Percentiles rank a stretch among this genome's conserved stretches.
phyloP scores from a whole-genome alignment of 2,797 vertebrate species.

The Cynopterus sphinx region DNA sequence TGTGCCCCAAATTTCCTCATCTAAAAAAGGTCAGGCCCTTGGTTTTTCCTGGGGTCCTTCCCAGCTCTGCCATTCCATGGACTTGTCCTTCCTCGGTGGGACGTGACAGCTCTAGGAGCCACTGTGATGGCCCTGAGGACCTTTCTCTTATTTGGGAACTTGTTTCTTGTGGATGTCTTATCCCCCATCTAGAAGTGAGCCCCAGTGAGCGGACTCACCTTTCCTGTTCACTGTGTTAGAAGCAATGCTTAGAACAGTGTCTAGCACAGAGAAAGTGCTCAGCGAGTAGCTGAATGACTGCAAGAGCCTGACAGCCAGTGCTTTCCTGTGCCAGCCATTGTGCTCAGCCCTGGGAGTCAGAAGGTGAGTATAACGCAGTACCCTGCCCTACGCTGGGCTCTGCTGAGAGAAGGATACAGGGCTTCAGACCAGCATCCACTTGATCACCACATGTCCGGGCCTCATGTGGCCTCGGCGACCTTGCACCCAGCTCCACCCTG shows the following conservation, averaged over 20 bases:
- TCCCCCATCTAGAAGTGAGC: background rate
- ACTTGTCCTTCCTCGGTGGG: background rate
- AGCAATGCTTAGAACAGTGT: background rate
- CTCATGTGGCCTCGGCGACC: rapidly evolving
- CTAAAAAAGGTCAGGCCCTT: background rate
- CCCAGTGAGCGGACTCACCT: background rate
- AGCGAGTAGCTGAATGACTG: background rate
- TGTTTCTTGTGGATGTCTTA: background rate
- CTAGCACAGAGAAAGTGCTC: background rate
- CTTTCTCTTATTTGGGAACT: background rate
- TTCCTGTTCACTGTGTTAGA: background rate
- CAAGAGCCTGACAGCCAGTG: background rate
- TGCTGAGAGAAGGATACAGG: background rate
- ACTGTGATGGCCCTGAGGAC: background rate
- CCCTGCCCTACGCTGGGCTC: background rate
- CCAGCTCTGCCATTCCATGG: background rate
- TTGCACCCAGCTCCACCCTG: no score
- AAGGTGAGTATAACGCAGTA: background rate
- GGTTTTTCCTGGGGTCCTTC: background rate
- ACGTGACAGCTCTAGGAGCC: background rate
- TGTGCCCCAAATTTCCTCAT: background rate
- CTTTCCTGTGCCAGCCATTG: background rate
- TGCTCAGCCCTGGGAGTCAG: background rate
- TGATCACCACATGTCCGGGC: background rate
- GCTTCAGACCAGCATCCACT: background rate